Evolutionary conservation across 2,797 vertebrate genomes (phyloP), one percentile per base, ranked within the genome.

Genomic region (Lophius americanus): DNA sequence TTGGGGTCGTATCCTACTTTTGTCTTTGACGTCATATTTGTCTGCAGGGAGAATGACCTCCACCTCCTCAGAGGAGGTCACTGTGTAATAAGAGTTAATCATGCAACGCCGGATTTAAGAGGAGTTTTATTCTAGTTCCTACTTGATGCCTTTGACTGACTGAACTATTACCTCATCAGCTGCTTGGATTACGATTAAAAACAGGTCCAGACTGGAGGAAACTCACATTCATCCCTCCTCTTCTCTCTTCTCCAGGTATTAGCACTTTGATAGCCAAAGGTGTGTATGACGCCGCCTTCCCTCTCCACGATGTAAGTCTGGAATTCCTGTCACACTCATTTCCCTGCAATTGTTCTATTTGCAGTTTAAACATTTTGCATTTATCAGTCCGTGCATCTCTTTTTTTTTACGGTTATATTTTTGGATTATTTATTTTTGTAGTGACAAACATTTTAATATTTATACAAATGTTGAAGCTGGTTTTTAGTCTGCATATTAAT

Each of bases 221-320:
- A 9, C 13, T 54, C 37, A 14, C 37, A 38, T 9, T 1, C 8
- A 35, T 11, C 48, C 60, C 33, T 50, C 43, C 65, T 42, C n/a
- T 60, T 75, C 48, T 79, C 62, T 72, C 78, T 79, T 55, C 75
- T 78, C 12, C 82, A 99, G 98, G 98, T 73, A 96, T 99, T 92
- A 94, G 92, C 83, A 95, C 95, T 0, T 89, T 99, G 91, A 95
- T 99, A 83, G 97, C 96, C 79, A 98, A 96, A 78, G 95, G 96
- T 10, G 89, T 96, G 73, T 99, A 99, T n/a, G 96, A 99, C 36
- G 89, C 97, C 36, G 96, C 98, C 60, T 99, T 96, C 83, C 95
- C 98, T 6, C 94, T 99, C 60, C 98, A 99, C 2, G 98, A 99
- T 53, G 98, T 99, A 92, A 75, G 98, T 89, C 33, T 23, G 1